These are phyloP conservation scores for Vulpes lagopus DNA, from an alignment of 2,113 vertebrate species.

Conservation along the genomic window DNA sequence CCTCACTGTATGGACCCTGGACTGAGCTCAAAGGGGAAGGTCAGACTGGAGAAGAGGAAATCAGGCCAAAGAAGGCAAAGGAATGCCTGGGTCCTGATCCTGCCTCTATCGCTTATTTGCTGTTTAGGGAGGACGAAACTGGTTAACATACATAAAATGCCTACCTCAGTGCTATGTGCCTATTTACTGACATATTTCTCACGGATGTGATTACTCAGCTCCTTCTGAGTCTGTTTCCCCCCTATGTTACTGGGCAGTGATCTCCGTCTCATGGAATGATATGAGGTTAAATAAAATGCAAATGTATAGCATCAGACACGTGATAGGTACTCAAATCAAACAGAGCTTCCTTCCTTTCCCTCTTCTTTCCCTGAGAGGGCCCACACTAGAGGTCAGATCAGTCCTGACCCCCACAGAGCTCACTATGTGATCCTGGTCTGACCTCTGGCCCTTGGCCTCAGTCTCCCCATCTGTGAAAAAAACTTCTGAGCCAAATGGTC, in stretches of 20 bases:
- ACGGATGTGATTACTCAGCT: neutral
- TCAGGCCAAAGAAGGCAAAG: neutral
- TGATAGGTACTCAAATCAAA: neutral
- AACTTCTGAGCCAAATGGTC: neutral
- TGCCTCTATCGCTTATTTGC: neutral
- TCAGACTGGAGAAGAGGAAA: neutral
- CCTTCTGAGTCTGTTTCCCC: neutral
- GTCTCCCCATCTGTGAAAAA: conserved; percentile 33
- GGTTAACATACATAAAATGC: neutral
- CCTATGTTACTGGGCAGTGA: neutral
- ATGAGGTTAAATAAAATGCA: neutral
- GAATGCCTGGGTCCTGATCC: neutral
- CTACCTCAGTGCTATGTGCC: neutral
- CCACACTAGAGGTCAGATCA: neutral
- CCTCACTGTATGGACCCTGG: neutral
- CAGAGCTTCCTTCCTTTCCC: neutral
- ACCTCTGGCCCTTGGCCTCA: conserved; percentile 13
- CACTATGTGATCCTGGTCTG: neutral
- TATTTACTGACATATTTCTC: neutral
- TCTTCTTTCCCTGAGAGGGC: neutral
- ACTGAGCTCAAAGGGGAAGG: neutral
- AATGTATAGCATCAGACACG: neutral
- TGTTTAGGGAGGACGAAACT: neutral
- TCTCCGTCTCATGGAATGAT: neutral
- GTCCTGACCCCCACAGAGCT: neutral